Conservation (phyloP, 2,113 vertebrate genomes). For the Myodes glareolus region DNA sequence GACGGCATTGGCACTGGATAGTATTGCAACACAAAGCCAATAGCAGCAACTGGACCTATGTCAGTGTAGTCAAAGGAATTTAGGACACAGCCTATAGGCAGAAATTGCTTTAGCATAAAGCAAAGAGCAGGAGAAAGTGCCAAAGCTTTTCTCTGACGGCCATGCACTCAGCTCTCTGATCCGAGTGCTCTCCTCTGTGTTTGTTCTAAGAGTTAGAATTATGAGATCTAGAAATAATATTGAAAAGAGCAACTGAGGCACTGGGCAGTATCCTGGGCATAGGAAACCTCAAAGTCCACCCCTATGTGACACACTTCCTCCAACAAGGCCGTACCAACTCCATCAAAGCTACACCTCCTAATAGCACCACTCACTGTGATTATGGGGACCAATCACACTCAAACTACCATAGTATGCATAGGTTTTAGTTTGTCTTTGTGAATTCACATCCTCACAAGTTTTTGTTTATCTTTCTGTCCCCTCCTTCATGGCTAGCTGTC, state of each 20-base stretch:
- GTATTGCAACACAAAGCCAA: not conserved
- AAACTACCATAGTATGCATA: not conserved
- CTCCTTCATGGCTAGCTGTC: not conserved
- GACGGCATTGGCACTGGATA: not conserved
- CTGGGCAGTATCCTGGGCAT: not conserved
- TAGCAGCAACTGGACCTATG: not conserved
- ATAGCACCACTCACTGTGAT: not conserved
- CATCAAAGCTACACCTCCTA: not conserved
- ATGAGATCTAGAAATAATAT: not conserved
- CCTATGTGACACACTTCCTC: not conserved
- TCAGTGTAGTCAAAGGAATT: not conserved
- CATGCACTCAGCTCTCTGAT: not conserved
- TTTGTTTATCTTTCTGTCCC: not conserved
- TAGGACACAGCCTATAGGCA: not conserved
- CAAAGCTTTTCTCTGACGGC: not conserved
- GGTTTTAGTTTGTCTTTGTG: not conserved
- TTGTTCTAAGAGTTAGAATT: conserved; percentile 4
- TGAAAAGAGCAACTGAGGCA: not conserved
- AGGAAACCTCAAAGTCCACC: not conserved
- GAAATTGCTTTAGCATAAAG: not conserved
- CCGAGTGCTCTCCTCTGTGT: not conserved
- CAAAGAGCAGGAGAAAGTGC: not conserved
- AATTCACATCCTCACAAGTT: not conserved
- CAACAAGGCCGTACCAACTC: not conserved
- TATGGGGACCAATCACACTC: not conserved